Conservation (phyloP, 2,113 vertebrate species). For the Malurus cyaneus region DNA sequence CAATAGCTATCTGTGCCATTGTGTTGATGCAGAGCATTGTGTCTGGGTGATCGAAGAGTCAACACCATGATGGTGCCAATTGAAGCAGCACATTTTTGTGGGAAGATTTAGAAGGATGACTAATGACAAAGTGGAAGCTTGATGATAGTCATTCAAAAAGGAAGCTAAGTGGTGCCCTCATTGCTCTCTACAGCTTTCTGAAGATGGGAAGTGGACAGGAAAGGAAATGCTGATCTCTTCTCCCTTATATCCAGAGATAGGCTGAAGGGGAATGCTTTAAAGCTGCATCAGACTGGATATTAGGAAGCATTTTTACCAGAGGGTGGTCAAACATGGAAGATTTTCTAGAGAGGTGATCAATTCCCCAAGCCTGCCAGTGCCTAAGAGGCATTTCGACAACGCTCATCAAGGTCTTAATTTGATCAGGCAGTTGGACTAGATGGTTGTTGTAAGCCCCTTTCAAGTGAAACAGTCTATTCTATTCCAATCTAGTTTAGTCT, state of each 20-base stretch:
- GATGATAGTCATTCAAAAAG: neutral
- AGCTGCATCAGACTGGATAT: neutral
- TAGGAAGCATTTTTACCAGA: neutral
- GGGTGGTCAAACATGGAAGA: neutral
- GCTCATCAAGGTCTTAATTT: neutral
- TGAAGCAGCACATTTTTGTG: neutral
- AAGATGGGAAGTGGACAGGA: neutral
- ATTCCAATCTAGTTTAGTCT: neutral
- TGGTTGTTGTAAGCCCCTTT: neutral
- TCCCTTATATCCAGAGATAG: neutral
- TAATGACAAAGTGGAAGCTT: neutral
- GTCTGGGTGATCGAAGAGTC: neutral
- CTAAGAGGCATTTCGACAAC: neutral
- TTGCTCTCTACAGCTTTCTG: neutral
- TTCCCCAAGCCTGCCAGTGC: neutral
- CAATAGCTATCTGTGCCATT: neutral
- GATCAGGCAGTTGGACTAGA: neutral
- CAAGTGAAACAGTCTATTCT: neutral
- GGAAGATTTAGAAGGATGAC: neutral
- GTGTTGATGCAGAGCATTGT: neutral
- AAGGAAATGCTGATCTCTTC: neutral
- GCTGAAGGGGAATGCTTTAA: neutral
- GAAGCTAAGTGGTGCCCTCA: neutral
- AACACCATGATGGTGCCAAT: neutral
- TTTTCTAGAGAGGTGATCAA: neutral